phyloP scores from a whole-genome alignment of 2,888 invertebrate species.

The Ormyrus pomaceus region DNA sequence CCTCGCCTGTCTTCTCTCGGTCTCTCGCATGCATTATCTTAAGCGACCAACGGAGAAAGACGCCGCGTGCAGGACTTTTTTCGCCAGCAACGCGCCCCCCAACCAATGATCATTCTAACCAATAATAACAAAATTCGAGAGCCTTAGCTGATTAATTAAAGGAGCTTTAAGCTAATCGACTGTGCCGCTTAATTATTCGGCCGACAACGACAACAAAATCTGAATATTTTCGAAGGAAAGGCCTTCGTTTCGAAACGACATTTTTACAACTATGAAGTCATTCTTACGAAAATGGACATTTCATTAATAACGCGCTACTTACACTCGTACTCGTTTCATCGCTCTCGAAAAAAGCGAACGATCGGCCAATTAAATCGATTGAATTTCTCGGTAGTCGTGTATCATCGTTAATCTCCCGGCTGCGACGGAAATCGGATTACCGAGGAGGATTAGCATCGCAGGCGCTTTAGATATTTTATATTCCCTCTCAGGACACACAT shows the following conservation, averaged over 20 bases:
- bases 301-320: constrained; percentile 5
- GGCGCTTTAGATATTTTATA: too few species aligned
- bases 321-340: not conserved
- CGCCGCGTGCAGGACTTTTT: constrained; percentile 59
- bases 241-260: constrained; percentile 26
- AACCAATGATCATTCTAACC: too few species aligned
- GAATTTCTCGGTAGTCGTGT: constrained; percentile 8
- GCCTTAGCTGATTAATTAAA: too few species aligned
- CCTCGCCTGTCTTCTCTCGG: constrained; percentile 72
- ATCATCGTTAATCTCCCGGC: not conserved
- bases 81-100: constrained; percentile 57
- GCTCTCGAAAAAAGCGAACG: not conserved
- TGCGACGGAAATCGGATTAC: constrained; percentile 46
- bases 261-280: constrained; percentile 21
- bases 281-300: constrained; percentile 25
- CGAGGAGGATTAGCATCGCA: constrained; percentile 26
- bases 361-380: constrained; percentile 21
- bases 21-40: constrained; percentile 59
- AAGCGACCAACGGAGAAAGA: not conserved
- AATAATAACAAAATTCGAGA: too few species aligned
- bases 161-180: too few species aligned
- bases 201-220: not conserved
- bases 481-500: not conserved
- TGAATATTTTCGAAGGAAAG: not conserved
- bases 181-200: too few species aligned